These are phyloP conservation scores for Hafferia zeledoni DNA, from an alignment of 2,797 vertebrate genomes.

Conservation along the genomic window DNA sequence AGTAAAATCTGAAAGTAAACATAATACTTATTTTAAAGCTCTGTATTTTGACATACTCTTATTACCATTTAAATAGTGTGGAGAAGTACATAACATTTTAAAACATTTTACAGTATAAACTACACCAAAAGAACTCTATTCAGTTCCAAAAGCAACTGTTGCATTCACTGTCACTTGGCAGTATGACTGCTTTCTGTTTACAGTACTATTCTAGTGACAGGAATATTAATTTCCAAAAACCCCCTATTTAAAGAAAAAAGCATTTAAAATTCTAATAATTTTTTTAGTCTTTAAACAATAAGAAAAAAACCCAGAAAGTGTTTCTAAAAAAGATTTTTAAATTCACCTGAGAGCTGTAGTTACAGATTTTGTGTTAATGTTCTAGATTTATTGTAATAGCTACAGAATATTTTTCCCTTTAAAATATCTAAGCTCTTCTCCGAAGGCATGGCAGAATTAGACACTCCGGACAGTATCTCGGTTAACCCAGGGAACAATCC, in stretches of 20 bases:
- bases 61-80: neutral
- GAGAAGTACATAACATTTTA: neutral
- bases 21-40: neutral
- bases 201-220: neutral
- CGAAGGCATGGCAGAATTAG: neutral
- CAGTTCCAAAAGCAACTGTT: neutral
- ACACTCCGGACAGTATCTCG: neutral
- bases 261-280: neutral
- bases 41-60: neutral
- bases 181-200: neutral
- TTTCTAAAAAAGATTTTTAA: neutral
- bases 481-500: neutral
- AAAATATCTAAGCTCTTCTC: neutral
- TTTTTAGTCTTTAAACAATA: neutral
- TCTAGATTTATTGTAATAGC: neutral
- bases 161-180: slow-evolving; percentile 22
- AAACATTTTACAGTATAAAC: neutral
- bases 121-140: neutral
- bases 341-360: neutral
- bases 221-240: slow-evolving; percentile 42
- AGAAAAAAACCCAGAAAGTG: neutral
- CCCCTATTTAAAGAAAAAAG: neutral
- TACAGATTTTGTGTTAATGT: neutral
- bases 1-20: neutral
- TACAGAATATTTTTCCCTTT: neutral